phyloP scores from a whole-genome alignment of 2,888 invertebrate species.

The Scaptodrosophila latifasciaeformis region DNA sequence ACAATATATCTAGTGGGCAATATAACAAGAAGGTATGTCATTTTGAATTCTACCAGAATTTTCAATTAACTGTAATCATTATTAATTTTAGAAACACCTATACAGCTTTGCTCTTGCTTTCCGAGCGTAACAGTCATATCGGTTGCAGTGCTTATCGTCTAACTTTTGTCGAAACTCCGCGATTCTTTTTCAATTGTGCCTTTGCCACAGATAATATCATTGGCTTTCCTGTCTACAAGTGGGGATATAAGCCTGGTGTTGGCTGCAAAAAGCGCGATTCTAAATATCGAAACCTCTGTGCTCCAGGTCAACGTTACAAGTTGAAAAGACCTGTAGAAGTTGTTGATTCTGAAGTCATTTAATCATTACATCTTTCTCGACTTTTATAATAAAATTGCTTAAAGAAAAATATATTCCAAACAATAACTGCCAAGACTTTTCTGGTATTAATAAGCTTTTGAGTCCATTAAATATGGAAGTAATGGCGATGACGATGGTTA shows the following conservation, averaged over 20 bases:
- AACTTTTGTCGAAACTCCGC: not conserved
- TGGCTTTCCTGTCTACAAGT: slow-evolving; percentile 19
- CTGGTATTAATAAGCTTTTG: too few species aligned
- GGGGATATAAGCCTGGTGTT: slow-evolving; percentile 12
- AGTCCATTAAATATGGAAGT: too few species aligned
- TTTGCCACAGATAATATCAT: slow-evolving; percentile 24
- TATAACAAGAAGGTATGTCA: slow-evolving; percentile 10
- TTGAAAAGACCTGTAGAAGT: too few species aligned
- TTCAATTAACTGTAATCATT: too few species aligned
- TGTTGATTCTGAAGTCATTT: too few species aligned
- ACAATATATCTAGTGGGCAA: too few species aligned
- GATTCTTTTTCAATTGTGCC: slow-evolving; percentile 22
- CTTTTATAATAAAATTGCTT: not conserved
- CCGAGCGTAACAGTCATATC: slow-evolving; percentile 27
- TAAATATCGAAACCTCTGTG: slow-evolving; percentile 23
- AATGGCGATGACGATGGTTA: too few species aligned
- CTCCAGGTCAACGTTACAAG: slow-evolving; percentile 8
- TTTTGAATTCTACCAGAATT: too few species aligned
- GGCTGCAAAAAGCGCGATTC: slow-evolving; percentile 16
- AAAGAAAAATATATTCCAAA: too few species aligned
- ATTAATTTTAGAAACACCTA: slow-evolving; percentile 5
- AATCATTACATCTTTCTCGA: not conserved
- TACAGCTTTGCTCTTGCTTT: slow-evolving; percentile 19
- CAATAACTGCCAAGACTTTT: too few species aligned
- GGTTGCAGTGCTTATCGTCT: slow-evolving; percentile 27